These are phyloP conservation scores for Cybosia mesomella DNA, from an alignment of 2,888 invertebrate species.

Conservation along the genomic window DNA sequence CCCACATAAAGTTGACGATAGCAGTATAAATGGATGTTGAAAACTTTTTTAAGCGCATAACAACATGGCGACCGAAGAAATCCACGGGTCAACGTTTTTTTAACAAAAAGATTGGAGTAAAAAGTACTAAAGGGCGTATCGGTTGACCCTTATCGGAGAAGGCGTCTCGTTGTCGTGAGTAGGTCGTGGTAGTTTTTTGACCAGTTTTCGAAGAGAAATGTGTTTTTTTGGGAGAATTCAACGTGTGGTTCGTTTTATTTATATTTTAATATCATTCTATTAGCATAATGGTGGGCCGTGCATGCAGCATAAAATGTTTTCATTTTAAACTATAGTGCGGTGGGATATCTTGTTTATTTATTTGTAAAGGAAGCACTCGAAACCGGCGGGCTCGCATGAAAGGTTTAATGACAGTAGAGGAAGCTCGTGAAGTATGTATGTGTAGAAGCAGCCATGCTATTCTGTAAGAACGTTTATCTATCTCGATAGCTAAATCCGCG, in stretches of 20 bases:
- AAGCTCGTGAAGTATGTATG: no score
- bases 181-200: slow-evolving; percentile 55
- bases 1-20: slow-evolving; percentile 27
- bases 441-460: no score
- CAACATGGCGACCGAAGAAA: slow-evolving; percentile 37
- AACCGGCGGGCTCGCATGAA: no score
- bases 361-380: neutral
- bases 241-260: slow-evolving; percentile 9
- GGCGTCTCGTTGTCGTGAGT: slow-evolving; percentile 52
- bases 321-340: slow-evolving; percentile 9
- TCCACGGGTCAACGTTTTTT: slow-evolving; percentile 31
- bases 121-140: slow-evolving; percentile 57
- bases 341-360: neutral
- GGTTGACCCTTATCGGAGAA: slow-evolving; percentile 67
- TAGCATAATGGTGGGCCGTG: slow-evolving; percentile 14
- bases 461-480: no score
- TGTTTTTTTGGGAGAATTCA: slow-evolving; percentile 28
- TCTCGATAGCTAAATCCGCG: no score
- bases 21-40: slow-evolving; percentile 11
- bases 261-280: slow-evolving; percentile 20
- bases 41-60: slow-evolving; percentile 35
- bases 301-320: slow-evolving; percentile 21
- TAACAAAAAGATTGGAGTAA: slow-evolving; percentile 42
- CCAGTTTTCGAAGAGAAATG: slow-evolving; percentile 37
- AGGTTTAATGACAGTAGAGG: no score